Percentiles rank a stretch among this genome's conserved stretches.
These are phyloP conservation scores for Drosophila equinoxialis DNA, from an alignment of 1,140 invertebrate species.

Conservation along the genomic window DNA sequence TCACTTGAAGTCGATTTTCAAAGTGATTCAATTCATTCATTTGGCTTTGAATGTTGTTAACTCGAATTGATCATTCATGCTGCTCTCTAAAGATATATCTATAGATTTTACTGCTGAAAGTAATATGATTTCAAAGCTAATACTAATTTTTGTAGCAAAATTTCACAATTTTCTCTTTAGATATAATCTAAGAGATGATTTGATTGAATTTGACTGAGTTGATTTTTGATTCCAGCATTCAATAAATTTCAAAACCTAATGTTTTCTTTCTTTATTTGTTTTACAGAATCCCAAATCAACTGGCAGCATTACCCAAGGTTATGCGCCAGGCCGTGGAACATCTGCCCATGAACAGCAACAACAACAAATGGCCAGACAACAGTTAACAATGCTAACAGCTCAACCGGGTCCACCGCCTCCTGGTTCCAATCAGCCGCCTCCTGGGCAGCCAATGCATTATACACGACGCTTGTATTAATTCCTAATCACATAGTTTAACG, in stretches of 20 bases:
- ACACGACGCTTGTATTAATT: conserved; percentile 69
- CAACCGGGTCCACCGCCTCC: conserved; percentile 57
- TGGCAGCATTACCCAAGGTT: conserved; percentile 79
- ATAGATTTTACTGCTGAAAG: too few species aligned
- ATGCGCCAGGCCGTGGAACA: conserved; percentile 61
- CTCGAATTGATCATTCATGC: too few species aligned
- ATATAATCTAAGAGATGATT: too few species aligned
- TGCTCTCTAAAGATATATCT: too few species aligned
- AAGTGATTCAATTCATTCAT: too few species aligned
- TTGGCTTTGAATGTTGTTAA: too few species aligned
- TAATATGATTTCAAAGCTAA: too few species aligned
- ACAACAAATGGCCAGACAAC: conserved; percentile 69
- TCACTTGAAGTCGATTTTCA: too few species aligned
- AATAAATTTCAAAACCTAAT: too few species aligned
- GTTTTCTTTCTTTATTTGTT: background rate
- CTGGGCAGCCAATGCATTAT: conserved; percentile 72
- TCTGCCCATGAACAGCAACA: conserved; percentile 68
- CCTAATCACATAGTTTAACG: conserved; percentile 54
- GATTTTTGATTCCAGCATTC: background rate
- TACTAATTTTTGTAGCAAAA: too few species aligned
- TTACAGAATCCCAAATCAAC: conserved; percentile 71
- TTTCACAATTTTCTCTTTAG: too few species aligned
- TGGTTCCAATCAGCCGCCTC: conserved; percentile 44
- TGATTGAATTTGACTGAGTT: too few species aligned
- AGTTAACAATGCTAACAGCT: conserved; percentile 67